Percentiles rank a stretch among this genome's conserved stretches.
Conservation (phyloP, 2,797 vertebrate genomes). For the Lemur catta region DNA sequence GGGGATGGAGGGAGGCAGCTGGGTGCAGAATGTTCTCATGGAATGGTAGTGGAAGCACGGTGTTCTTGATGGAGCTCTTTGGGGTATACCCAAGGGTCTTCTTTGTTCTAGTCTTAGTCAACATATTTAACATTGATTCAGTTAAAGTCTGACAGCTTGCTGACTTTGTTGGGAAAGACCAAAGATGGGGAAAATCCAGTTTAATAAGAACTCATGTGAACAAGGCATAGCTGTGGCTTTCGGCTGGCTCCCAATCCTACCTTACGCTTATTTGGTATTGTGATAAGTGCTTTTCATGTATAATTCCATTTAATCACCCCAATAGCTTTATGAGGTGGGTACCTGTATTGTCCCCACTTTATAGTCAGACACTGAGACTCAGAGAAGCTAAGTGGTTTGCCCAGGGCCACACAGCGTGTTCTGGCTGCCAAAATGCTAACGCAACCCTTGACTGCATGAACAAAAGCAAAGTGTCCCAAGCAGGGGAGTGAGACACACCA, state of each 20-base stretch:
- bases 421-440: not conserved
- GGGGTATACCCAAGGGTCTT: not conserved
- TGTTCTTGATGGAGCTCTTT: not conserved
- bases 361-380: not conserved
- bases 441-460: not conserved
- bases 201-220: not conserved
- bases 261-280: not conserved
- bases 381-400: not conserved
- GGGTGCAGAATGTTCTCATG: accelerated
- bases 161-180: not conserved
- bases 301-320: not conserved
- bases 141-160: not conserved
- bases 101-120: not conserved
- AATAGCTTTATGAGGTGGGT: not conserved
- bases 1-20: not conserved
- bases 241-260: not conserved
- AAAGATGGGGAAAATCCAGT: not conserved
- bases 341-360: not conserved
- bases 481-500: not conserved
- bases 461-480: not conserved
- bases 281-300: not conserved
- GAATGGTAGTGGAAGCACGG: not conserved
- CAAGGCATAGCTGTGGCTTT: not conserved
- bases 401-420: not conserved
- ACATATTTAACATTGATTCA: not conserved